Evolutionary conservation across 2,113 vertebrate genomes (phyloP).

Genomic region (Phocoena sinus): DNA sequence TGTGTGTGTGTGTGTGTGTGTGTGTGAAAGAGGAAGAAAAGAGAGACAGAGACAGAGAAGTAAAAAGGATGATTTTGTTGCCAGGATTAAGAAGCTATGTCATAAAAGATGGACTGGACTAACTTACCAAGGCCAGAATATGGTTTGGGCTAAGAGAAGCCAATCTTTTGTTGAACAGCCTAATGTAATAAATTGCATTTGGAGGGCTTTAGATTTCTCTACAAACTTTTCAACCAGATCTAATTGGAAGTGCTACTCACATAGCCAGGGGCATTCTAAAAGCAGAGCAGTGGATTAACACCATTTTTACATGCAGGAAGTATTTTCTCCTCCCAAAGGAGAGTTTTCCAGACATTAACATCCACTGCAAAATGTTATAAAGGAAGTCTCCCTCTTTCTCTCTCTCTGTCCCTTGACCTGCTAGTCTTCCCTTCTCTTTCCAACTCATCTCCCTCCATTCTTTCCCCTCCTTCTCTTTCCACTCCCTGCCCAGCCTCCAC

Average conservation of each 20-base stretch:
- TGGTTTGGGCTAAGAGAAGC: background rate
- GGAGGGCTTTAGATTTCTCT: slow-evolving; percentile 13
- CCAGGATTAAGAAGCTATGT: background rate
- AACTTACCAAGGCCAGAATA: background rate
- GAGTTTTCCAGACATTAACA: slow-evolving; percentile 42
- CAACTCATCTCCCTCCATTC: background rate
- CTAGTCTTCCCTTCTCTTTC: background rate
- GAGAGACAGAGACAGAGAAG: background rate
- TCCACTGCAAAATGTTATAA: slow-evolving; percentile 11
- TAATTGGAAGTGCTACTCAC: slow-evolving; percentile 36
- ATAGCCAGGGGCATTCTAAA: slow-evolving; percentile 23
- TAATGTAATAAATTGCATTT: slow-evolving; percentile 6
- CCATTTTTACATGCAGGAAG: slow-evolving; percentile 37
- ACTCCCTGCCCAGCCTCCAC: background rate
- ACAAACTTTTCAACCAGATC: slow-evolving; percentile 45
- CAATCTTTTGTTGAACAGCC: background rate
- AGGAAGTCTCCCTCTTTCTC: background rate
- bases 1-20: background rate
- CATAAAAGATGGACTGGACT: background rate
- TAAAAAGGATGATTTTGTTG: background rate
- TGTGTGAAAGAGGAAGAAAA: background rate
- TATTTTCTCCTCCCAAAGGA: background rate
- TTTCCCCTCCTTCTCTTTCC: background rate
- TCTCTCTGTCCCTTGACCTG: background rate
- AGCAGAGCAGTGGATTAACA: slow-evolving; percentile 31